phyloP scores from a whole-genome alignment of 2,797 vertebrate genomes.

The Cryptoprocta ferox region DNA sequence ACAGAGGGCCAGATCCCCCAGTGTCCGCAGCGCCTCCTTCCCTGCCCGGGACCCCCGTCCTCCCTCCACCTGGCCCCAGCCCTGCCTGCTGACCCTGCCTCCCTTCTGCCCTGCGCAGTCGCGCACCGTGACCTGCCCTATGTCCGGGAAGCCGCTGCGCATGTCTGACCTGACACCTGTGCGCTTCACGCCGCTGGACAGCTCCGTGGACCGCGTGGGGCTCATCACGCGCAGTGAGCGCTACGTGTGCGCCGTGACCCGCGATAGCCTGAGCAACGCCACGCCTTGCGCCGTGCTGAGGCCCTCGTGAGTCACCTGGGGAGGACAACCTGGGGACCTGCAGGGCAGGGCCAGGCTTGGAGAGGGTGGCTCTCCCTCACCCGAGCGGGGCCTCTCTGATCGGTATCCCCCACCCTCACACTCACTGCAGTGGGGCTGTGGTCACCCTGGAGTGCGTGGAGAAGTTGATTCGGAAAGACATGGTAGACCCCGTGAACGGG shows the following conservation, averaged over 20 bases:
- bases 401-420: fast-evolving
- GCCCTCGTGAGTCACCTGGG: conserved; percentile 89
- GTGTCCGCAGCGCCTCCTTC: fast-evolving
- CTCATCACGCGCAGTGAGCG: conserved; percentile 93
- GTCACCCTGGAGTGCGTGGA: conserved; percentile 95
- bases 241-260: conserved; percentile 94
- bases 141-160: conserved; percentile 92
- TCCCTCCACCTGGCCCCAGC: too few species aligned
- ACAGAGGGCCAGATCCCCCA: too few species aligned
- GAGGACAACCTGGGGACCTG: fast-evolving
- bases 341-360: fast-evolving
- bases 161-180: conserved; percentile 92
- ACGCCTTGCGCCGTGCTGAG: conserved; percentile 92
- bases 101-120: conserved; percentile 79
- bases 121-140: conserved; percentile 91
- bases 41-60: not conserved
- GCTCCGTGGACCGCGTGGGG: conserved; percentile 90
- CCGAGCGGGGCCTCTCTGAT: fast-evolving
- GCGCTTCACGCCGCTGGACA: conserved; percentile 90
- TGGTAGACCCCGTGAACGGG: conserved; percentile 92
- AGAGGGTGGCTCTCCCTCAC: too few species aligned
- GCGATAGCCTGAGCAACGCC: conserved; percentile 93
- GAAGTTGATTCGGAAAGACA: conserved; percentile 93
- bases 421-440: conserved; percentile 87
- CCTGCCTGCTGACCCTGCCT: not conserved